Conservation (phyloP, 2,888 invertebrate genomes). For the Phaedon cochleariae region DNA sequence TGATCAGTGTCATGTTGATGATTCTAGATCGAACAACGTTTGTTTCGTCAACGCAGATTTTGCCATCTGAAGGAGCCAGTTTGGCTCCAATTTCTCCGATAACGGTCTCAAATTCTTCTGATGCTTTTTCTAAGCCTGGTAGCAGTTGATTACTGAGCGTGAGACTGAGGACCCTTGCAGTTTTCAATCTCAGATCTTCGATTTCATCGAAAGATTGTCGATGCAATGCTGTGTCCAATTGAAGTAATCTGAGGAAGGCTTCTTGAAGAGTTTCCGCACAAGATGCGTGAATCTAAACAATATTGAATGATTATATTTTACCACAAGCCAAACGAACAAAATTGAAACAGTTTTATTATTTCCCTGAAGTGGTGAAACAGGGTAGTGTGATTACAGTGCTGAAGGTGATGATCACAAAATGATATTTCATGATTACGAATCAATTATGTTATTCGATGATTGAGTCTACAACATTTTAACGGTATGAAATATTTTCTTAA, state of each 20-base stretch:
- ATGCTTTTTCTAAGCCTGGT: background rate
- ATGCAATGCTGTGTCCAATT: background rate
- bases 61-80: no score
- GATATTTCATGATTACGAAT: no score
- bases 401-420: no score
- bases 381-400: no score
- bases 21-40: background rate
- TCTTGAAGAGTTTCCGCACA: background rate
- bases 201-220: background rate
- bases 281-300: background rate
- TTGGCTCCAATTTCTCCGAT: background rate
- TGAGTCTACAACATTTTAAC: no score
- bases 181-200: background rate
- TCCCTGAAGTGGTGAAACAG: no score
- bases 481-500: no score
- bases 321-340: no score
- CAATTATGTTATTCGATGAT: no score
- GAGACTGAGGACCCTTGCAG: background rate
- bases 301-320: no score
- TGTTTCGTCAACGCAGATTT: background rate
- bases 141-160: background rate
- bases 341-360: no score
- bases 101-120: background rate
- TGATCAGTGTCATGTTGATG: background rate
- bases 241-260: background rate